A percentile compares a stretch with the other conserved stretches of the same genome.
Conservation (phyloP, 2,797 vertebrate genomes). For the Rhodeus uyekii region DNA sequence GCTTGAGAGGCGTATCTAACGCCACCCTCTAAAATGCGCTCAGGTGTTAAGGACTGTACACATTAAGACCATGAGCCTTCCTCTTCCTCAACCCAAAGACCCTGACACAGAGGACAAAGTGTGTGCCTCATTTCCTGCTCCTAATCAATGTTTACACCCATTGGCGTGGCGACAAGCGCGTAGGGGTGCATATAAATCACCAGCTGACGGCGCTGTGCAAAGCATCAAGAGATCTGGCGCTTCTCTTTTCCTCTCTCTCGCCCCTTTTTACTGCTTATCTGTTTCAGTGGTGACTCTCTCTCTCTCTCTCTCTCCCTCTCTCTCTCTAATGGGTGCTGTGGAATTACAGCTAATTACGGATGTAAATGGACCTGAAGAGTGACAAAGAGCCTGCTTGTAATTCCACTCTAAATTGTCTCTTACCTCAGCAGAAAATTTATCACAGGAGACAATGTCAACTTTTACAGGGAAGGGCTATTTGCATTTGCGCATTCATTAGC, state of each 20-base stretch:
- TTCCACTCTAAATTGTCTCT: constrained; percentile 89
- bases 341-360: constrained; percentile 90
- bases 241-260: constrained; percentile 48
- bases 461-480: constrained; percentile 77
- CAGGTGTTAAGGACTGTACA: constrained; percentile 76
- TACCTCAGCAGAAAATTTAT: constrained; percentile 94
- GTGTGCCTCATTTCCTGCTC: constrained; percentile 79
- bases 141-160: constrained; percentile 78
- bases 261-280: constrained; percentile 54
- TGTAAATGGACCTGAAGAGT: constrained; percentile 89
- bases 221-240: constrained; percentile 51
- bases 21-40: constrained; percentile 79
- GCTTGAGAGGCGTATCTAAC: constrained; percentile 74
- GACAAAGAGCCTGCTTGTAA: constrained; percentile 86
- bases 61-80: constrained; percentile 69
- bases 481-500: constrained; percentile 78
- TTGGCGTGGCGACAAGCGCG: constrained; percentile 64
- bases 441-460: constrained; percentile 89
- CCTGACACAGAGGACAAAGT: constrained; percentile 75
- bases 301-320: constrained; percentile 57
- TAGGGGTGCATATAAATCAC: constrained; percentile 76
- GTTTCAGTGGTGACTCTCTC: constrained; percentile 51
- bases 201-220: constrained; percentile 62
- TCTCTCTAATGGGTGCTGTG: constrained; percentile 82
- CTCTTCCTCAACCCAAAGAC: constrained; percentile 69